A percentile compares a stretch with the other conserved stretches of the same genome.
Conservation (phyloP, 2,113 vertebrate genomes). For the Hippocampus barbouri region DNA sequence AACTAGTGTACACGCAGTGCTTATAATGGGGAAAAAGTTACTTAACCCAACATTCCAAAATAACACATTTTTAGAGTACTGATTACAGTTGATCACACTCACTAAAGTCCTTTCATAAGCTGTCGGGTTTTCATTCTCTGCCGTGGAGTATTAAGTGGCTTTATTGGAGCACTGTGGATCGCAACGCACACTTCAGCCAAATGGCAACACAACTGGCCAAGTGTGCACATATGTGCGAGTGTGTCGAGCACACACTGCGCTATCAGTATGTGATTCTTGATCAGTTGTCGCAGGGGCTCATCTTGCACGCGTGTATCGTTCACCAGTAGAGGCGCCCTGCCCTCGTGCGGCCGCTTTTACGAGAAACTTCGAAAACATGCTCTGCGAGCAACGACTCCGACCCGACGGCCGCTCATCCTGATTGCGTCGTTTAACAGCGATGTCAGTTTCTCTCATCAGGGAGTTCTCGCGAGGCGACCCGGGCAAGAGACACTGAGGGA, state of each 20-base stretch:
- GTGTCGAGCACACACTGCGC: conserved; percentile 52
- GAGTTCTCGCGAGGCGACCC: too few species aligned
- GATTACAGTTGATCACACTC: too few species aligned
- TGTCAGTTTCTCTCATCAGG: too few species aligned
- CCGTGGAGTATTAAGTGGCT: conserved; percentile 59
- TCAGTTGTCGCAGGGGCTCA: conserved; percentile 58
- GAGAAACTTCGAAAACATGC: too few species aligned
- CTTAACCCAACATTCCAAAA: too few species aligned
- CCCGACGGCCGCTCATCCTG: too few species aligned
- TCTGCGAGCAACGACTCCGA: too few species aligned
- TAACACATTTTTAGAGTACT: too few species aligned
- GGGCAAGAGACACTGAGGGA: conserved; percentile 1
- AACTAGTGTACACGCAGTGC: too few species aligned
- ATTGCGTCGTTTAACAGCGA: not conserved
- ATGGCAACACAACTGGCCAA: too few species aligned
- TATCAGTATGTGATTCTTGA: conserved; percentile 55
- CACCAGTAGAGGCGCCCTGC: not conserved
- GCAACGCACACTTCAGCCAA: not conserved
- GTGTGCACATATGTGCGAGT: conserved; percentile 11
- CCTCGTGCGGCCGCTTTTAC: not conserved
- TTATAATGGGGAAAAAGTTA: too few species aligned
- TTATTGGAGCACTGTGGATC: conserved; percentile 36
- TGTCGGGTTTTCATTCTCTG: conserved; percentile 53
- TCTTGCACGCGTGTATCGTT: conserved; percentile 38
- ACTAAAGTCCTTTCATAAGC: not conserved